Evolutionary conservation across 2,888 invertebrate genomes (phyloP).

Genomic region (Autographa pulchrina): DNA sequence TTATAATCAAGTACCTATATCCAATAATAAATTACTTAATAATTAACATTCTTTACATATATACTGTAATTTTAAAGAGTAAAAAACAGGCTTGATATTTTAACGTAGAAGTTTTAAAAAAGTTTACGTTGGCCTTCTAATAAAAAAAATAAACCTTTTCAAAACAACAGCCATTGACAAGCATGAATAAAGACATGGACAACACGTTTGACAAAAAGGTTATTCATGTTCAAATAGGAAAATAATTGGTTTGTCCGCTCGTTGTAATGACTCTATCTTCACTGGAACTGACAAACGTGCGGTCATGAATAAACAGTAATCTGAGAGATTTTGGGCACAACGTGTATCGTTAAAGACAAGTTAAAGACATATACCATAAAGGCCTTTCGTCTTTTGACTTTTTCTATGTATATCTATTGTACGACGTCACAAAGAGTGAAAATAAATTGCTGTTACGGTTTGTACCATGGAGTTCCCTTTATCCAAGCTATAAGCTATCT

Average conservation of each 20-base stretch:
- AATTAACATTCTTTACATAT: not conserved
- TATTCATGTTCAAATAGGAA: constrained; percentile 4
- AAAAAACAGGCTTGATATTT: no score
- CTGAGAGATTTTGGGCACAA: not conserved
- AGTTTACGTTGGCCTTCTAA: no score
- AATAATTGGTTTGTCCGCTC: not conserved
- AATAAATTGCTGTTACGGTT: no score
- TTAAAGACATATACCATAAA: not conserved
- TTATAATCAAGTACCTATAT: not conserved
- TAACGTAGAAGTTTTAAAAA: no score
- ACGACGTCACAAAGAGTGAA: no score
- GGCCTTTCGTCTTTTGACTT: no score
- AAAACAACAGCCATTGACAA: constrained; percentile 1
- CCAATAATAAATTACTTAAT: not conserved
- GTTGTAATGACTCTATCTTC: constrained; percentile 4
- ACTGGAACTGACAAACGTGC: not conserved
- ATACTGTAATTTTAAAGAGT: not conserved
- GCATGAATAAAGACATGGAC: not conserved
- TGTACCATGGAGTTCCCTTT: no score
- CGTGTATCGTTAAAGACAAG: not conserved
- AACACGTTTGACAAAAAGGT: constrained; percentile 1
- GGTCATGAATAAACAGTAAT: not conserved
- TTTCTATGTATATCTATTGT: no score
- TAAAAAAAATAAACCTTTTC: not conserved
- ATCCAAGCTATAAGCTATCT: no score